Percentiles rank a stretch among this genome's conserved stretches.
Evolutionary conservation across 2,113 vertebrate species (phyloP).

Genomic region (Aleadryas rufinucha): DNA sequence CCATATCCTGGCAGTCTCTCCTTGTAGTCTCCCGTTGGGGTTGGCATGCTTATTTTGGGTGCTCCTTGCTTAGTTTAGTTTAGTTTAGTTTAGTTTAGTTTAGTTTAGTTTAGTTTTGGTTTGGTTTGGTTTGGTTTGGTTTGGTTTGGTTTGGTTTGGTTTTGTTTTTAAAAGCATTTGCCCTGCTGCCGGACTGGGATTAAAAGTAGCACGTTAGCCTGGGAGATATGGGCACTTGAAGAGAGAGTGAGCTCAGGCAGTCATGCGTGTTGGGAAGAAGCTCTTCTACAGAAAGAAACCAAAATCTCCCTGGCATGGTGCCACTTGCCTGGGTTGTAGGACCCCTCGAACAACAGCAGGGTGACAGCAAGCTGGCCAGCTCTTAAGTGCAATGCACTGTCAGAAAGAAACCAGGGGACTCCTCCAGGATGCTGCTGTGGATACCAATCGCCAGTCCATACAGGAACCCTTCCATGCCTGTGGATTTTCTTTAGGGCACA

Average conservation of each 20-base stretch:
- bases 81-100: too few species aligned
- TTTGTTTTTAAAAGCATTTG: rapidly evolving
- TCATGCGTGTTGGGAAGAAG: not conserved
- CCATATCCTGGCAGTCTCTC: not conserved
- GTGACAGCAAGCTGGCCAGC: not conserved
- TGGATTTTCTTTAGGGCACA: not conserved
- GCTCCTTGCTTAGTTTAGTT: not conserved
- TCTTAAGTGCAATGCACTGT: not conserved
- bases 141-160: not conserved
- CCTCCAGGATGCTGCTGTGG: not conserved
- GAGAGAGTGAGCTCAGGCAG: rapidly evolving
- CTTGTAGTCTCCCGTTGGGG: not conserved
- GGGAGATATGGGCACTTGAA: rapidly evolving
- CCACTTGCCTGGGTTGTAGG: not conserved
- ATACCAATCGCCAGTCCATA: not conserved
- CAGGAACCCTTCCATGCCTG: not conserved
- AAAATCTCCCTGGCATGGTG: rapidly evolving
- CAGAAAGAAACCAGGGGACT: not conserved
- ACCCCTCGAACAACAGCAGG: not conserved
- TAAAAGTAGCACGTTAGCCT: rapidly evolving
- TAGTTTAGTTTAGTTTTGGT: not conserved
- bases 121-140: not conserved
- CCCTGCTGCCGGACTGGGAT: not conserved
- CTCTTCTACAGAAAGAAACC: not conserved
- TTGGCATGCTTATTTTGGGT: not conserved